Evolutionary conservation across 1,140 invertebrate genomes (phyloP), one percentile per base, ranked within the genome.

Genomic region (Diorhabda elongata): DNA sequence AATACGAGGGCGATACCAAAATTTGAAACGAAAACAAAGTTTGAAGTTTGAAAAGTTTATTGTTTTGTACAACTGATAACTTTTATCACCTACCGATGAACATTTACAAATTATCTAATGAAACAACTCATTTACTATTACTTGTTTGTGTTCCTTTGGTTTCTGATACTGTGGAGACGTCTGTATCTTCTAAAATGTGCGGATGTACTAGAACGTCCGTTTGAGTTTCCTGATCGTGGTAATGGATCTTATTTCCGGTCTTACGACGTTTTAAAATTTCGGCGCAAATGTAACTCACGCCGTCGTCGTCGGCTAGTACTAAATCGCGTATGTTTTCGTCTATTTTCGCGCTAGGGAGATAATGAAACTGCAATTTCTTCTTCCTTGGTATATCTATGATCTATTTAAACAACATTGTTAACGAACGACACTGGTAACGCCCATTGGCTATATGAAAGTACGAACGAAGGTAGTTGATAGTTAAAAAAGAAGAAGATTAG

Each of bases 231-330:
- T 8, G 45, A 9, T 74, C 69, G 2, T 3, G 9, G 7, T n/a
- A 44, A 43, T 43, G 61, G 7, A 44, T 57, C 7, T 45, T 67
- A 4, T 44, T 52, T 58, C 65, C 60, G 0, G 58, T 64, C n/a
- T 26, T 61, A 3, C 69, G 44, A 42, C 67, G 58, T 8, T 64
- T 11, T n/a, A 71, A 47, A 42, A 75, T 42, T 56, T 72, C 72
- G 5, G 8, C 42, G 44, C 69, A 72, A 11, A 71, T 47, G 3
- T 74, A 67, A 8, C 66, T 60, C 5, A 74, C 67, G 0, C 72
- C 74, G 67, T 75, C 74, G 47, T 75, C 74, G 61, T 75, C 72
- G 9, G 61, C 66, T 8, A 75, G 44, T 2, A 66, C 61, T 6
- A 61, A 26, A 3, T 41, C 45, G 5, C 26, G 61, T n/a, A 68